These are phyloP conservation scores for Macrophya alboannulata DNA, from an alignment of 2,888 invertebrate species.

Conservation along the genomic window DNA sequence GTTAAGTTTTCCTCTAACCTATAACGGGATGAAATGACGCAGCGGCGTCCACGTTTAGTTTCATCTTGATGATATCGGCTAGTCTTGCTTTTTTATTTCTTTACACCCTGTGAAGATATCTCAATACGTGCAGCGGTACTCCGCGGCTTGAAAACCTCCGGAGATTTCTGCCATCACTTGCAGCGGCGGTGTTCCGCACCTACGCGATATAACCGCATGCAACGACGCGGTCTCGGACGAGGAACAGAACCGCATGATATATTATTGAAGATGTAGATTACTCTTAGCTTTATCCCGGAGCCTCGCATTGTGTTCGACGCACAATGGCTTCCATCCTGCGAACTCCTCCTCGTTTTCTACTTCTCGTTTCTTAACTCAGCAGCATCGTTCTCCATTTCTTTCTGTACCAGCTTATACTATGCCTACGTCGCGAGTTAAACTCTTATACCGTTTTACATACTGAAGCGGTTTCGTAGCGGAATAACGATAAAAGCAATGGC, in stretches of 20 bases:
- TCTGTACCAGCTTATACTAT: background rate
- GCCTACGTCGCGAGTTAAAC: background rate
- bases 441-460: background rate
- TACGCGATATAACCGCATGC: background rate
- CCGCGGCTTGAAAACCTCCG: background rate
- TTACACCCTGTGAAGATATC: conserved; percentile 67
- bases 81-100: conserved; percentile 56
- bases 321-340: conserved; percentile 71
- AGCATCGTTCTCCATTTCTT: background rate
- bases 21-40: background rate
- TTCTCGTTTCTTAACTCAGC: conserved; percentile 4
- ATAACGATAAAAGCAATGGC: background rate
- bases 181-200: background rate
- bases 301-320: conserved; percentile 73
- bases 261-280: conserved; percentile 77
- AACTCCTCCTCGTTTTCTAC: conserved; percentile 47
- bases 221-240: conserved; percentile 60
- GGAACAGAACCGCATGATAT: conserved; percentile 69
- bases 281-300: conserved; percentile 68
- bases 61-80: background rate
- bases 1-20: too few species aligned
- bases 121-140: conserved; percentile 19
- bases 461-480: background rate
- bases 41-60: background rate
- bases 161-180: conserved; percentile 3